Evolutionary conservation across 1,140 invertebrate species (phyloP).

Genomic region (Calycopis cecrops): DNA sequence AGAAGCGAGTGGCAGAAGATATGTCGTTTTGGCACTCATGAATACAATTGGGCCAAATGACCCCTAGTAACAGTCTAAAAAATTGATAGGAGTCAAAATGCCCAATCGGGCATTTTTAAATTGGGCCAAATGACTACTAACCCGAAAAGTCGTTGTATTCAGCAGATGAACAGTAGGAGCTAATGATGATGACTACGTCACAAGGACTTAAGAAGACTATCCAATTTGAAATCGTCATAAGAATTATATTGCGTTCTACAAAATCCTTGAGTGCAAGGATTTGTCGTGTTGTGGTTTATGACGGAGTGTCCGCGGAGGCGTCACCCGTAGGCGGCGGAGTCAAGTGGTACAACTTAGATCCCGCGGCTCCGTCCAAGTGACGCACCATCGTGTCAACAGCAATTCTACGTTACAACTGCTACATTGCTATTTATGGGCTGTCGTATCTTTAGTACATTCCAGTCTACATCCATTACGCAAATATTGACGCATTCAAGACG

Average conservation of each 20-base stretch:
- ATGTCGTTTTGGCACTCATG: no score
- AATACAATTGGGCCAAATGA: no score
- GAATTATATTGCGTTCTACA: background rate
- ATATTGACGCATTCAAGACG: constrained; percentile 20
- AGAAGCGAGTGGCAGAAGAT: no score
- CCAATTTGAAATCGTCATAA: background rate
- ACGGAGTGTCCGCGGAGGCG: constrained; percentile 34
- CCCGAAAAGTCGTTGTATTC: no score
- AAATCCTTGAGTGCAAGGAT: constrained; percentile 5
- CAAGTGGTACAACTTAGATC: background rate
- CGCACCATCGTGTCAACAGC: constrained; percentile 38
- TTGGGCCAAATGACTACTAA: no score
- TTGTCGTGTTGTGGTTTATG: background rate
- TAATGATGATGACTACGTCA: background rate
- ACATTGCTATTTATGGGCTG: constrained; percentile 59
- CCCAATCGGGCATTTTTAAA: no score
- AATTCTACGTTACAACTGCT: constrained; percentile 10
- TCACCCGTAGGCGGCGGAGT: constrained; percentile 43
- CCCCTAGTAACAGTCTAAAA: no score
- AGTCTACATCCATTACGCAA: constrained; percentile 20
- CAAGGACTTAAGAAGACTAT: background rate
- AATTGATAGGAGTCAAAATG: no score
- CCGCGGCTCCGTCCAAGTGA: constrained; percentile 29
- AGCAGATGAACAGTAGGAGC: background rate
- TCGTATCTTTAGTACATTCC: constrained; percentile 14